These are phyloP conservation scores for Gyps fulvus DNA, from an alignment of 2,113 vertebrate species.

Conservation along the genomic window DNA sequence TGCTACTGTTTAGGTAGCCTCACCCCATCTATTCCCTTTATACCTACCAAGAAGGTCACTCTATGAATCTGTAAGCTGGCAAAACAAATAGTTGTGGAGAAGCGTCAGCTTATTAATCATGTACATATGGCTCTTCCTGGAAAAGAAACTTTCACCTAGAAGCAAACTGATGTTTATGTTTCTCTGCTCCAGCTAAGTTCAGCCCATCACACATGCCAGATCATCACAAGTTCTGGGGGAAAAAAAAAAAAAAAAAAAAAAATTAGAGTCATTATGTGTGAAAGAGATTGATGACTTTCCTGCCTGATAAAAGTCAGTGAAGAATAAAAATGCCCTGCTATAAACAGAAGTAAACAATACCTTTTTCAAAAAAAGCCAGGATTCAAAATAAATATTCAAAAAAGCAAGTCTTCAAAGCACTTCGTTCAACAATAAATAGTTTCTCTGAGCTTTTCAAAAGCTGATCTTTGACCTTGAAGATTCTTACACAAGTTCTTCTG, in stretches of 20 bases:
- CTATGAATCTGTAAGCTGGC: neutral
- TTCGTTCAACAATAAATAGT: neutral
- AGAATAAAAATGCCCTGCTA: neutral
- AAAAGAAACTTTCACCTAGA: neutral
- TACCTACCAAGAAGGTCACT: neutral
- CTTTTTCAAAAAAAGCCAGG: rapidly evolving
- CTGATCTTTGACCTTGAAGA: neutral
- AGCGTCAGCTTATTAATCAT: neutral
- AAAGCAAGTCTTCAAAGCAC: neutral
- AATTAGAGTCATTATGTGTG: neutral
- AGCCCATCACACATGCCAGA: neutral
- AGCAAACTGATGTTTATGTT: neutral
- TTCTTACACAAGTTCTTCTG: rapidly evolving
- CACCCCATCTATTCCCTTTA: neutral
- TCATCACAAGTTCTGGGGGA: neutral
- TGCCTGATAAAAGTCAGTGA: neutral
- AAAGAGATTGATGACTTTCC: neutral
- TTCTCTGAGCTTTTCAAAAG: neutral
- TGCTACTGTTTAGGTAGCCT: neutral
- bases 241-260: neutral
- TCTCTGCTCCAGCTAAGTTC: neutral
- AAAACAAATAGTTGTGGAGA: neutral
- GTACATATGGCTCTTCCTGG: neutral
- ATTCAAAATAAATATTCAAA: neutral
- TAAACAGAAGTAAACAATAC: neutral